Evolutionary conservation across 2,888 invertebrate genomes (phyloP).

Genomic region (Drosophila heteroneura): DNA sequence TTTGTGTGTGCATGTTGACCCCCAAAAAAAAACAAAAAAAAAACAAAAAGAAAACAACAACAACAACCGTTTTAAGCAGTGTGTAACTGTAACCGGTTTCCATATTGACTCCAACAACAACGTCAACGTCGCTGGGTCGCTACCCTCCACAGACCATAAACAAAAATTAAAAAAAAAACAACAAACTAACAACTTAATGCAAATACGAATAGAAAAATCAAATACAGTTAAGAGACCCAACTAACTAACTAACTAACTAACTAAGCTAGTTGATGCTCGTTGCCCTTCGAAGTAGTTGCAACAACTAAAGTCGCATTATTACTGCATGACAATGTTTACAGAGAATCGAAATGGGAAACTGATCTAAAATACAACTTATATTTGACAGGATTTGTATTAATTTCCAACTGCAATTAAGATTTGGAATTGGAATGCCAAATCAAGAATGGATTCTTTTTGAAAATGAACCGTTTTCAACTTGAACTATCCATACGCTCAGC

Average conservation of each 20-base stretch:
- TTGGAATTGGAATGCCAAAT: background rate
- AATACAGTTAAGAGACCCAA: conserved; percentile 22
- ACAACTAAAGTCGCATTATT: background rate
- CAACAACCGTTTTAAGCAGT: conserved; percentile 29
- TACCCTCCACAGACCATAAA: conserved; percentile 42
- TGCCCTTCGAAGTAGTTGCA: conserved; percentile 19
- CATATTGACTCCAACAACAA: conserved; percentile 31
- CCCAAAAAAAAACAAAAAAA: conserved; percentile 41
- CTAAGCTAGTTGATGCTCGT: conserved; percentile 1
- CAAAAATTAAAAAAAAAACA: conserved; percentile 2
- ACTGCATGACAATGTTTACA: background rate
- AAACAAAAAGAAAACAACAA: conserved; percentile 38
- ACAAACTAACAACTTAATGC: conserved; percentile 23
- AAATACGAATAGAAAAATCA: conserved; percentile 8
- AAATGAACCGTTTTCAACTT: background rate
- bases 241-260: conserved; percentile 8
- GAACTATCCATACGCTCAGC: background rate
- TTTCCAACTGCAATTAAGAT: background rate
- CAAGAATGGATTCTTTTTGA: background rate
- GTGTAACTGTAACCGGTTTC: conserved; percentile 75
- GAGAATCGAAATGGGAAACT: background rate
- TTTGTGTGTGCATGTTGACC: conserved; percentile 42
- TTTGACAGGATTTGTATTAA: background rate
- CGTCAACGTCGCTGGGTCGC: conserved; percentile 45
- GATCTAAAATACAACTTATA: background rate